phyloP scores from a whole-genome alignment of 2,797 vertebrate species.

The Anabacerthia variegaticeps region DNA sequence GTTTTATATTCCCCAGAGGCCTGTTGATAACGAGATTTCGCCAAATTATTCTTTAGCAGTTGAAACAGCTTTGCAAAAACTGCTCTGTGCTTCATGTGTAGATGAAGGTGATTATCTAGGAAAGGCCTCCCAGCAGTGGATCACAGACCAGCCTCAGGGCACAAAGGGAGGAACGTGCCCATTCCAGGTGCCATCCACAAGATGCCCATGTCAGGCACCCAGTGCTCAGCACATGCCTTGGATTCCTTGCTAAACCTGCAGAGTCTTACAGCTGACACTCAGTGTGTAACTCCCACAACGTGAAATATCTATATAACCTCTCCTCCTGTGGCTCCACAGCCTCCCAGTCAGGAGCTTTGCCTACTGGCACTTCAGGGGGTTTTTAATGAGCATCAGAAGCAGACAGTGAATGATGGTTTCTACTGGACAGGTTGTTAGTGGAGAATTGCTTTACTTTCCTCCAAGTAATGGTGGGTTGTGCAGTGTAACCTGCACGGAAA shows the following conservation, averaged over 20 bases:
- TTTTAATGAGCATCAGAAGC: conserved; percentile 33
- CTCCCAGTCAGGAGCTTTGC: background rate
- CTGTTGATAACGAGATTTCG: background rate
- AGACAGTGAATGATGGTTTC: conserved; percentile 19
- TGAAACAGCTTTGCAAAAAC: background rate
- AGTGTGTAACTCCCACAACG: background rate
- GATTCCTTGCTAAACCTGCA: background rate
- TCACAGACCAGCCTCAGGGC: background rate
- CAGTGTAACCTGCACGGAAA: background rate
- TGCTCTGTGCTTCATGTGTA: background rate
- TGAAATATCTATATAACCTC: background rate
- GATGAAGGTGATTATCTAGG: conserved; percentile 9
- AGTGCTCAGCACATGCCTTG: background rate
- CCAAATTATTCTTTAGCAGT: background rate
- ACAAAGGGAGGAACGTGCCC: background rate
- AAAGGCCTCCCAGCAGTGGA: background rate
- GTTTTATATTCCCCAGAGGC: background rate
- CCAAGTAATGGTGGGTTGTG: background rate
- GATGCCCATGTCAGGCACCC: background rate
- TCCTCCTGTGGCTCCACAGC: background rate
- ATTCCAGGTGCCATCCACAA: background rate
- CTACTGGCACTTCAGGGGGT: background rate
- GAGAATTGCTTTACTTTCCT: conserved; percentile 26
- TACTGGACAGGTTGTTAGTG: background rate
- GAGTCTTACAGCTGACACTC: background rate